Evolutionary conservation across 2,888 invertebrate genomes (phyloP).

Genomic region (Dryococelus australis): DNA sequence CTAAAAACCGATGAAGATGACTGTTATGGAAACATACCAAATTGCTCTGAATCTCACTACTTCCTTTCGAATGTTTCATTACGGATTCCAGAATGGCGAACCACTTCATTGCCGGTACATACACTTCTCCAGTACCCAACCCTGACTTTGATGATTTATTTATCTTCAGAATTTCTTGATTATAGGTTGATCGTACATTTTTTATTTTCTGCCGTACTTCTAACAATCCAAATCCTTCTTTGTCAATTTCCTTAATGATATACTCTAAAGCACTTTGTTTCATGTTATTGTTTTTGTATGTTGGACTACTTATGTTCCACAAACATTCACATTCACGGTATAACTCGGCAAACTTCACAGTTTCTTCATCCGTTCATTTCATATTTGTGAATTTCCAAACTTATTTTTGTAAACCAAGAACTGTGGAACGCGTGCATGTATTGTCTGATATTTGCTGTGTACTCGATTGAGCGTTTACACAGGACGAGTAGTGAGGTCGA

Average conservation of each 20-base stretch:
- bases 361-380: too few relatives aligned
- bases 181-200: background rate
- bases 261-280: too few relatives aligned
- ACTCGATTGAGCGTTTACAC: slow-evolving; percentile 17
- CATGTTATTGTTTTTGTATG: too few relatives aligned
- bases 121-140: background rate
- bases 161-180: slow-evolving; percentile 5
- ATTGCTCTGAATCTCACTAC: background rate
- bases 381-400: too few relatives aligned
- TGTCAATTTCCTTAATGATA: too few relatives aligned
- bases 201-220: slow-evolving; percentile 20
- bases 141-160: slow-evolving; percentile 5
- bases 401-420: too few relatives aligned
- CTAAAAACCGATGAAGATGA: too few relatives aligned
- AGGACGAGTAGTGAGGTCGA: slow-evolving; percentile 4
- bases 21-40: too few relatives aligned
- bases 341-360: too few relatives aligned
- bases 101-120: slow-evolving; percentile 23
- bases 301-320: too few relatives aligned
- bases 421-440: background rate
- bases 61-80: slow-evolving; percentile 2
- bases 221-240: too few relatives aligned
- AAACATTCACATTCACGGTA: too few relatives aligned
- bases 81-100: slow-evolving; percentile 11
- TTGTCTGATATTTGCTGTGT: background rate